Base-by-base conservation (phyloP, 1,140 invertebrate genomes). In the Drosophila murphyi region DNA sequence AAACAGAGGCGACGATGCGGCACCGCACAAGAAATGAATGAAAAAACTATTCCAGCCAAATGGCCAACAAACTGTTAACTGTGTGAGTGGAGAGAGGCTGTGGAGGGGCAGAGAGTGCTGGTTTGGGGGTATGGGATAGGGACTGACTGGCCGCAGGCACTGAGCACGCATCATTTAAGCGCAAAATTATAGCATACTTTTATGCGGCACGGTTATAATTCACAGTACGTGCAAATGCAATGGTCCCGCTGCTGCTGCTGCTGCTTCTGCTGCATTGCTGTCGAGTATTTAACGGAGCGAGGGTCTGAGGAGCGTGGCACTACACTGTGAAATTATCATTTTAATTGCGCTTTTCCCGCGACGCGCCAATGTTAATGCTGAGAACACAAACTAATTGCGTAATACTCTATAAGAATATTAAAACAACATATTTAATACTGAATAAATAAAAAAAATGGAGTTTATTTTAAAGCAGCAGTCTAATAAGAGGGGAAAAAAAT, bases 181-280 rank as follows among this genome's bases (percentile, higher is more conserved):
- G 82, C 82, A 81, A 86, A 85, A 85, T 85, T 85, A 85, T 85
- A 75, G 82, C 82, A 78, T 74, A 85, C 77, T 85, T 85, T 85
- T 85, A 85, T 85, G 82, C 82, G 82, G 77, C 82, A 85, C 43
- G 78, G 82, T 85, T 85, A 85, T 85, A 85, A 85, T 85, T 85
- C 82, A 85, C 81, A 54, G 81, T 80, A 85, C 81, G 81, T 85
- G 82, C 82, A 71, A 85, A 78, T 85, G 81, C 81, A 85, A 79
- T 73, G 50, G 50, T 50, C 32, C 59, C 50, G 48, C 57, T 34
- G 32, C 56, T 61, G 48, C 47, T 35, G 10, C 12, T 31, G 7
- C 56, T 6, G 51, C 57, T 6, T 3, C 57, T 5, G 50, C 57
- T 31, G 43, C 29, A 35, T 28, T 31, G 29, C 28, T 7, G 29